Percentiles rank a stretch among this genome's conserved stretches.
phyloP scores from a whole-genome alignment of 2,113 vertebrate genomes.

The Vombatus ursinus region DNA sequence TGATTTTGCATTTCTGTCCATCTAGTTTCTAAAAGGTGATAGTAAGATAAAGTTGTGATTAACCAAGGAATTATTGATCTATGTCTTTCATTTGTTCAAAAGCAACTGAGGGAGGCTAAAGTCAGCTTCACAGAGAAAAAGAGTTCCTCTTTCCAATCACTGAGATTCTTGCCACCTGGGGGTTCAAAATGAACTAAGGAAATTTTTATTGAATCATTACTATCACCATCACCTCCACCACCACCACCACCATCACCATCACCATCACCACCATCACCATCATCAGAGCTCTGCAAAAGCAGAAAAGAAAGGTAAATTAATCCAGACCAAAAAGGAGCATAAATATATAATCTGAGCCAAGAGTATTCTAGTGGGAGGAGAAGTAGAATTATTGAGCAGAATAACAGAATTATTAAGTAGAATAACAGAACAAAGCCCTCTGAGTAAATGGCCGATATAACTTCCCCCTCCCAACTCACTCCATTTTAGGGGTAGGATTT shows the following conservation, averaged over 20 bases:
- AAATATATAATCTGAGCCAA: background rate
- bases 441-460: background rate
- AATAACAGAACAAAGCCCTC: background rate
- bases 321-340: background rate
- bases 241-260: too few species aligned
- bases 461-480: background rate
- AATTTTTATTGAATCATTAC: background rate
- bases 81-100: background rate
- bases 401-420: background rate
- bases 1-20: background rate
- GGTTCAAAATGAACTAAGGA: background rate
- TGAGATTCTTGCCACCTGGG: background rate
- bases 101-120: background rate
- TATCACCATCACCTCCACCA: too few species aligned
- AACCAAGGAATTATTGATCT: background rate
- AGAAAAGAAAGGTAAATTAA: background rate
- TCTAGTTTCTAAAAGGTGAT: background rate
- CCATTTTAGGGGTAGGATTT: background rate
- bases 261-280: background rate
- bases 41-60: background rate
- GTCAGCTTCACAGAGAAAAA: background rate
- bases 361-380: background rate
- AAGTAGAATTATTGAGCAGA: background rate
- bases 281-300: background rate
- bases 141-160: background rate